Evolutionary conservation across 2,888 invertebrate species (phyloP), one percentile per base, ranked within the genome.

Genomic region (Ceriagrion tenellum): DNA sequence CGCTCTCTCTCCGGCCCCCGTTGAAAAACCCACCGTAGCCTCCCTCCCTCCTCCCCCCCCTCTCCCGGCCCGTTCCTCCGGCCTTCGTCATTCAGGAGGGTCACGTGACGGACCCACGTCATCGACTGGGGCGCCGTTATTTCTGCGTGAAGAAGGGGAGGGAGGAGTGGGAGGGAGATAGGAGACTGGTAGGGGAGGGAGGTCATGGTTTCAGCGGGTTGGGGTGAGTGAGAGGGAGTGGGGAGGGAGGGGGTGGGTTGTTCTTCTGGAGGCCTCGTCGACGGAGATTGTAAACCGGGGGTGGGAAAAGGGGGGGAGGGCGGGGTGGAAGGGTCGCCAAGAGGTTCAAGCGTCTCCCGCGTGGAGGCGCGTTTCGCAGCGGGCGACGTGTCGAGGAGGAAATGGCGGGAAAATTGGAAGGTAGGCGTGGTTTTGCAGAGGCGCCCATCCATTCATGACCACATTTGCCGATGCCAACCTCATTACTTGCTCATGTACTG

Each of bases 31-130:
- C 55, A 40, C 55, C 35, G 47, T 47, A 59, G 88, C 81, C 88
- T 30, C 81, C 81, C 90, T 47, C 55, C 56, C 35, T 47, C 95
- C 35, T 55, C 88, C 55, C 23, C 59, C 56, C 74, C 47, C 81
- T n/a, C 16, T 93, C 59, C 90, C 40, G 56, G 59, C 74, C 69
- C 55, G 55, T 55, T 35, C 69, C 69, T 63, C 69, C 40, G 93
- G 93, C 93, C 93, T 93, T 69, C 93, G 93, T 93, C 93, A 93
- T 93, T 93, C 93, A 93, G 69, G 93, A 93, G 93, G 93, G 55
- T 93, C 93, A 93, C 93, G 93, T 93, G 93, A 93, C 47, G 69
- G 93, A 93, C 93, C 91, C 69, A 93, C 93, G 93, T 93, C 93
- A 93, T 93, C 93, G 93, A 93, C 93, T 93, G 69, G 93, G 93